These are phyloP conservation scores for Pseudomugil gertrudae DNA, from an alignment of 2,797 vertebrate genomes.

Conservation along the genomic window DNA sequence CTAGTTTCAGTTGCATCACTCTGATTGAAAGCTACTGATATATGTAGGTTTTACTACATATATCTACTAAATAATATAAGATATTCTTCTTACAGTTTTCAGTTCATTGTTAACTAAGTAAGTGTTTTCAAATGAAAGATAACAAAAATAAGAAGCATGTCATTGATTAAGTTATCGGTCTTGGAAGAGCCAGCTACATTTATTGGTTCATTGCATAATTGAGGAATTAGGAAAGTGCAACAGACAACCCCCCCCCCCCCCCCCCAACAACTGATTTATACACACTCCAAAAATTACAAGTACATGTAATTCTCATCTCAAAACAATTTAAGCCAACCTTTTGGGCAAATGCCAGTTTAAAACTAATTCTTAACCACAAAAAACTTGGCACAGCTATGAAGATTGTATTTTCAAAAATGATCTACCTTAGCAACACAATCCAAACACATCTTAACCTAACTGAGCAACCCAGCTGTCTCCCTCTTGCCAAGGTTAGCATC, in stretches of 20 bases:
- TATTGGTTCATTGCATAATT: background rate
- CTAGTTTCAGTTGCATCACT: background rate
- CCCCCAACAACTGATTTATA: background rate
- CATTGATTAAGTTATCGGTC: no score
- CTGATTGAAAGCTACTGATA: background rate
- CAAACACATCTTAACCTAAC: constrained; percentile 59
- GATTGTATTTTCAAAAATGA: constrained; percentile 6
- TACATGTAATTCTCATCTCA: background rate
- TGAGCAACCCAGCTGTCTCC: constrained; percentile 59
- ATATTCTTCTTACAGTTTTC: no score
- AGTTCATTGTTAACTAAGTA: no score
- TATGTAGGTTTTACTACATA: background rate
- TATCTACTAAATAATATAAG: no score
- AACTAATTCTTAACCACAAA: constrained; percentile 1
- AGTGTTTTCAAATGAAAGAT: no score
- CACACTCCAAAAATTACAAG: background rate
- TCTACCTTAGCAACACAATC: constrained; percentile 56
- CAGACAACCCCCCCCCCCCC: no score
- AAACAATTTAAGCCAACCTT: background rate
- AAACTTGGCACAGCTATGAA: background rate
- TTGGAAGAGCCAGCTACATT: background rate
- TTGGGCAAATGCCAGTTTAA: background rate
- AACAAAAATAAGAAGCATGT: no score
- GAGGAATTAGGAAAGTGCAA: background rate
- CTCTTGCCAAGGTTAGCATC: constrained; percentile 76